Evolutionary conservation across 30 jellyfish, hydroid and myxozoan genomes (phyloP).

Genomic region (Pelagia noctiluca): DNA sequence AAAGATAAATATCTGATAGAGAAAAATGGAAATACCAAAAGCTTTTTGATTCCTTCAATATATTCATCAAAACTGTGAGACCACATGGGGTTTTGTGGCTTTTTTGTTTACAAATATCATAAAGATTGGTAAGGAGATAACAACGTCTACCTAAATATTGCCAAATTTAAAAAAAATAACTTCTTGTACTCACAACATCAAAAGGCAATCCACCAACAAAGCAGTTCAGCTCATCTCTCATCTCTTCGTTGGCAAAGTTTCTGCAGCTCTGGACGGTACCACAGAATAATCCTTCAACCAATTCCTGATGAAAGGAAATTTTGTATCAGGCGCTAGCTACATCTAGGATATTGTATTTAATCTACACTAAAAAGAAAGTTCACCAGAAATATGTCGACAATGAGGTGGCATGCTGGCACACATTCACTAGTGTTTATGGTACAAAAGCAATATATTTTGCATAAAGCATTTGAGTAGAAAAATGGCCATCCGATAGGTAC

Average conservation of each 20-base stretch:
- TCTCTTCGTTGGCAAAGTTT: not conserved
- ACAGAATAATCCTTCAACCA: not conserved
- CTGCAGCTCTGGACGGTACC: not conserved
- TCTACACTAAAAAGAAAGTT: not conserved
- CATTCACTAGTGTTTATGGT: not conserved
- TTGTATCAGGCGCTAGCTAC: not conserved
- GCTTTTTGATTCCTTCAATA: not conserved
- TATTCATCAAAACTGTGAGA: too few relatives aligned
- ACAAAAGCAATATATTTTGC: not conserved
- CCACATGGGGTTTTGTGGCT: not conserved
- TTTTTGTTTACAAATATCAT: too few relatives aligned
- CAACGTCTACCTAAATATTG: not conserved
- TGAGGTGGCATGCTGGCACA: not conserved
- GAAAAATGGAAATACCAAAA: not conserved
- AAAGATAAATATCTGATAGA: not conserved
- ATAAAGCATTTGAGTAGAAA: too few relatives aligned
- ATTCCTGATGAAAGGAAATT: not conserved
- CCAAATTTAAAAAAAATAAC: too few relatives aligned
- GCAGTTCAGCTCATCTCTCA: not conserved
- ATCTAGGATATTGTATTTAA: too few relatives aligned
- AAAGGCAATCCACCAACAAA: conserved; percentile 1
- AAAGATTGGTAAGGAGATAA: not conserved
- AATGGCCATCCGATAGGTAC: not conserved
- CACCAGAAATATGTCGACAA: not conserved
- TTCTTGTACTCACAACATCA: not conserved